These are phyloP conservation scores for Scortum barcoo DNA, from an alignment of 2,113 vertebrate species.

Conservation along the genomic window DNA sequence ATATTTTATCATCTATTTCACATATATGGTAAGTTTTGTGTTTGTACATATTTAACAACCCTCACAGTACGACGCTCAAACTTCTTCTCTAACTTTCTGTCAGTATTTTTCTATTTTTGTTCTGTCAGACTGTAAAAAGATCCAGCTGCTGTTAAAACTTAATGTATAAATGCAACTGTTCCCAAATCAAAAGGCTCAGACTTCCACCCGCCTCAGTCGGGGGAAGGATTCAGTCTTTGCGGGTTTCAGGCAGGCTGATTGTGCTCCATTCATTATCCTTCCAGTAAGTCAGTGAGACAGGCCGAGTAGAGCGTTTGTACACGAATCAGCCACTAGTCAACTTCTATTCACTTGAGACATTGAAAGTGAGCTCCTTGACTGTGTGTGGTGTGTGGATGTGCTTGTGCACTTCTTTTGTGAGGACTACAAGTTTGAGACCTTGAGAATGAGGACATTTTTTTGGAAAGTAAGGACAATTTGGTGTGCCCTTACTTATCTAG, in stretches of 20 bases:
- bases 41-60: neutral
- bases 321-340: slow-evolving; percentile 59
- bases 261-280: slow-evolving; percentile 29
- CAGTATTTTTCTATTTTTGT: neutral
- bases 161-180: neutral
- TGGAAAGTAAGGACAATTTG: neutral
- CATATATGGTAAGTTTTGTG: neutral
- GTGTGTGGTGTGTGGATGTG: neutral
- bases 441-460: neutral
- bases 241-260: slow-evolving; percentile 7
- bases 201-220: neutral
- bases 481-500: neutral
- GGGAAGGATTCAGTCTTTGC: slow-evolving; percentile 10
- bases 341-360: slow-evolving; percentile 54
- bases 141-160: neutral
- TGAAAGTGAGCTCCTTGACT: slow-evolving; percentile 34
- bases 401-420: neutral
- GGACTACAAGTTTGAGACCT: neutral
- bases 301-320: slow-evolving; percentile 28
- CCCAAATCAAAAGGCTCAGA: neutral
- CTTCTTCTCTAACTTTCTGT: neutral
- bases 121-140: neutral
- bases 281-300: slow-evolving; percentile 35
- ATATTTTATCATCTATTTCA: neutral
- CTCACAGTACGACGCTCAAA: neutral